These are phyloP conservation scores for Todiramphus chloris DNA, from an alignment of 2,113 vertebrate genomes.

Conservation along the genomic window DNA sequence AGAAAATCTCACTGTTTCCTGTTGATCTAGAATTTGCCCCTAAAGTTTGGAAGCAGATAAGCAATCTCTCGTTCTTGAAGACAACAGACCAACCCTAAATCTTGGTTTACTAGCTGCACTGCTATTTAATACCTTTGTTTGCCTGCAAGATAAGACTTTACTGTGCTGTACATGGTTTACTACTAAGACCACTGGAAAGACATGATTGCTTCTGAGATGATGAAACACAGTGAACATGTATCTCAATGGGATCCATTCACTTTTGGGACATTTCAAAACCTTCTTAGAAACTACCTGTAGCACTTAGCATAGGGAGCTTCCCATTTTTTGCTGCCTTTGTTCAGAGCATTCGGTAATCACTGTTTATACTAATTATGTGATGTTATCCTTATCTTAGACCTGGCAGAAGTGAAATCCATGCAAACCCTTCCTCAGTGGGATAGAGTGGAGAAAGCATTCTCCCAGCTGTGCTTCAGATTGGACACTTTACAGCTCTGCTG, in stretches of 20 bases:
- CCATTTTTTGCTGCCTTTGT: not conserved
- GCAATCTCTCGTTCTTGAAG: not conserved
- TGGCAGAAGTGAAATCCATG: not conserved
- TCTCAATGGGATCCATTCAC: not conserved
- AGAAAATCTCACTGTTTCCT: not conserved
- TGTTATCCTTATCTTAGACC: not conserved
- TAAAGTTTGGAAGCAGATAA: not conserved
- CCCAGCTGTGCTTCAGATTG: not conserved
- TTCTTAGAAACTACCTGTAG: not conserved
- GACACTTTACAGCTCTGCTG: slow-evolving; percentile 45
- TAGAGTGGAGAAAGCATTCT: not conserved
- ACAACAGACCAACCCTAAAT: not conserved
- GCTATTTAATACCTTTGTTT: not conserved
- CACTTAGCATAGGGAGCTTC: not conserved
- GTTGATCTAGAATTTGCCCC: not conserved
- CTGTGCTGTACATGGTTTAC: not conserved
- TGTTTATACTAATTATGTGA: not conserved
- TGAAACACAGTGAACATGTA: not conserved
- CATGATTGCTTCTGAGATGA: not conserved
- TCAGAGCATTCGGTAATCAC: not conserved
- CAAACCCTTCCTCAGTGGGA: not conserved
- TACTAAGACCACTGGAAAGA: not conserved
- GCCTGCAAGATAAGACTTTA: not conserved
- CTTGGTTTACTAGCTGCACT: not conserved
- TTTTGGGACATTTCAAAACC: not conserved